Evolutionary conservation across 2,797 vertebrate genomes (phyloP).

Genomic region (Taenioides sp.): DNA sequence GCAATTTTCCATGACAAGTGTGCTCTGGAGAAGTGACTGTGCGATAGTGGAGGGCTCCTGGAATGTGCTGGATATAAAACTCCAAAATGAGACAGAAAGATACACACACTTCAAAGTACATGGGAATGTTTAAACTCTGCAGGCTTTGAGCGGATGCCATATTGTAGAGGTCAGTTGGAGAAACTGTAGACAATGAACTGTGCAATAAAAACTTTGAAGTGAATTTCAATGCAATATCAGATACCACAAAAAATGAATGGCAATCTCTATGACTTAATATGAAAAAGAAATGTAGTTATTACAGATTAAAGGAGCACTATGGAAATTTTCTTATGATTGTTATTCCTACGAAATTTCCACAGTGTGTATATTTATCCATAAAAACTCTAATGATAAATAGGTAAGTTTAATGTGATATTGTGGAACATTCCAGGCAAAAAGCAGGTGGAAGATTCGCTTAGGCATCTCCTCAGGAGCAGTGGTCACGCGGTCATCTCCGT

Average conservation of each 20-base stretch:
- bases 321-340: background rate
- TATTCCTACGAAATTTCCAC: background rate
- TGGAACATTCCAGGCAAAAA: background rate
- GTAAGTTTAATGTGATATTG: background rate
- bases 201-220: background rate
- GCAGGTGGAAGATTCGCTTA: background rate
- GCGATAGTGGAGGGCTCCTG: constrained; percentile 24
- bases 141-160: constrained; percentile 15
- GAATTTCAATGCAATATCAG: background rate
- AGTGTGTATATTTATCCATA: background rate
- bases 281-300: background rate
- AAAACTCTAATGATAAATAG: background rate
- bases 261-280: background rate
- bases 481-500: too few species aligned
- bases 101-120: constrained; percentile 12
- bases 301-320: background rate
- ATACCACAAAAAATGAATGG: background rate
- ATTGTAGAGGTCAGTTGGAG: constrained; percentile 9
- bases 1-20: constrained; percentile 71
- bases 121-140: constrained; percentile 27
- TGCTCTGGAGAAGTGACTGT: constrained; percentile 36
- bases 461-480: too few species aligned
- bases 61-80: constrained; percentile 30
- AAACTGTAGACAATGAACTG: background rate
- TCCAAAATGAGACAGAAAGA: constrained; percentile 19